Evolutionary conservation across 2,888 invertebrate genomes (phyloP), one percentile per base, ranked within the genome.

Genomic region (Zonitis immaculata): DNA sequence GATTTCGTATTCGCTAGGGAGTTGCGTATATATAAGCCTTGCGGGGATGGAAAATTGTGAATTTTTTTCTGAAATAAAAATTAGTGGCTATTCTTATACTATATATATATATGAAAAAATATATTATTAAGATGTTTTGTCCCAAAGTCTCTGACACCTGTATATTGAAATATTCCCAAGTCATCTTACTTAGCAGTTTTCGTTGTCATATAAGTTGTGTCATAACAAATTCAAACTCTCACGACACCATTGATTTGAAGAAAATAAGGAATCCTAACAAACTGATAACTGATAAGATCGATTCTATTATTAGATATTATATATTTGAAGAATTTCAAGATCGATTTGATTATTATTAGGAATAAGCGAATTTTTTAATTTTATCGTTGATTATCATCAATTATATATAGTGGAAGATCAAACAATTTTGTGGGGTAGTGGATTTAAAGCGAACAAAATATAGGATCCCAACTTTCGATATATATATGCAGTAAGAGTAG

Each of bases 181-280:
- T 67, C 67, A 67, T 67, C 66, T 48, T 65, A 59, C 61, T 62
- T 66, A 64, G 66, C 65, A 67, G 64, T 65, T 68, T 68, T 66
- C 65, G 60, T 63, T n/a, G 63, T 61, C 66, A 66, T 65, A 65
- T n/a, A n/a, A 65, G 58, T 60, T 61, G 56, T 65, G 67, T 67
- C 66, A 67, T 65, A 68, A 67, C 66, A 68, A 65, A 68, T 67
- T 67, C 66, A 60, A 60, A 63, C 62, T 52, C 59, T 61, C 65
- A 66, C n/a, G n/a, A n/a, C n/a, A n/a, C 65, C 65, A 66, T 64
- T 62, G 62, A 62, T 56, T 59, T 56, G 59, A 61, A 65, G 22
- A n/a, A n/a, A n/a, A n/a, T n/a, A n/a, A 59, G 63, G 62, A 60
- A 56, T 57, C 50, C 49, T 59, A 62, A 60, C 45, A 43, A 49